Conservation (phyloP, 2,113 vertebrate species). For the Phrynosoma blainvillii region DNA sequence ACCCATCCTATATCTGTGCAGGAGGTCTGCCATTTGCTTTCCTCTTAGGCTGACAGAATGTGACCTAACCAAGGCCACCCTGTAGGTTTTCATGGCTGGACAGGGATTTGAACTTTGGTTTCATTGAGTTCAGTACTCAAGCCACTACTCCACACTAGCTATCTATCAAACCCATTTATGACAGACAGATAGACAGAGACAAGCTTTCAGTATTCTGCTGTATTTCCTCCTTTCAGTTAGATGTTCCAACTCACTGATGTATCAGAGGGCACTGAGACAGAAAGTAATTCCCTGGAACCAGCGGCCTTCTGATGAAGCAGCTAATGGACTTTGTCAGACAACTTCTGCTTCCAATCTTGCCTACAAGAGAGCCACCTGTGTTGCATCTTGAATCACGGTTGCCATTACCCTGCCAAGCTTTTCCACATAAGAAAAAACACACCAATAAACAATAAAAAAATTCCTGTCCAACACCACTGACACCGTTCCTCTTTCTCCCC, state of each 20-base stretch:
- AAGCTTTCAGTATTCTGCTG: constrained; percentile 11
- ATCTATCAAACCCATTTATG: background rate
- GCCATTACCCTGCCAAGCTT: constrained; percentile 12
- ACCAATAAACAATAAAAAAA: background rate
- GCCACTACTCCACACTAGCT: too few relatives aligned
- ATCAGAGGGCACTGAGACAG: background rate
- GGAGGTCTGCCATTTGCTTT: too few relatives aligned
- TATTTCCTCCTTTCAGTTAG: constrained; percentile 30
- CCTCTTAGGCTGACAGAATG: too few relatives aligned
- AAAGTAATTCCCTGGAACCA: constrained; percentile 34
- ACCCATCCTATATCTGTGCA: too few relatives aligned
- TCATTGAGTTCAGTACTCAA: too few relatives aligned
- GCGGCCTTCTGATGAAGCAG: constrained; percentile 37
- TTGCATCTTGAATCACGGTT: constrained; percentile 11
- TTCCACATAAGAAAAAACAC: constrained; percentile 2
- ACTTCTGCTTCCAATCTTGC: constrained; percentile 29
- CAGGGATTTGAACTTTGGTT: too few relatives aligned
- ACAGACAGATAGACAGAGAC: background rate
- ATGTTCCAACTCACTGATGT: constrained; percentile 19
- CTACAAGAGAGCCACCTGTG: constrained; percentile 9
- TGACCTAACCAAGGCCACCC: too few relatives aligned
- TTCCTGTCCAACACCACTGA: background rate
- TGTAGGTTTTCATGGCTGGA: too few relatives aligned
- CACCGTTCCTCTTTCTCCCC: background rate
- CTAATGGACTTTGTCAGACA: constrained; percentile 20